Percentiles rank a stretch among this genome's conserved stretches.
Conservation (phyloP, 2,888 invertebrate genomes). For the Drosophila neotestacea region DNA sequence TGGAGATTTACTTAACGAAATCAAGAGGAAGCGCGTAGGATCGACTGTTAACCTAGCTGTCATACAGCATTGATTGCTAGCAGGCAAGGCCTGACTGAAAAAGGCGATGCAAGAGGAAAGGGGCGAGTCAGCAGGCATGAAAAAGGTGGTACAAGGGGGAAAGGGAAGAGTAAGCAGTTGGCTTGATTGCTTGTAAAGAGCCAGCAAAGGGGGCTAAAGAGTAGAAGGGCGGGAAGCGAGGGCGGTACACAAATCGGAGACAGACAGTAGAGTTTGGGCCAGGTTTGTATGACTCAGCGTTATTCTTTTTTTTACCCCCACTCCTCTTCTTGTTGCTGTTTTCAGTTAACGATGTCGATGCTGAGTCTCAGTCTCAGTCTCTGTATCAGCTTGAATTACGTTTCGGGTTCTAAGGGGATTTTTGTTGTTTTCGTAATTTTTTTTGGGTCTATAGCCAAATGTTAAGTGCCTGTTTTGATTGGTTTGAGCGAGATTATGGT, state of each 20-base stretch:
- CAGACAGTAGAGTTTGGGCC: constrained; percentile 29
- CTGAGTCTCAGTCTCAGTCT: background rate
- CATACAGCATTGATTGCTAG: constrained; percentile 78
- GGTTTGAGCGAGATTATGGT: constrained; percentile 63
- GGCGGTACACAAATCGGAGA: constrained; percentile 40
- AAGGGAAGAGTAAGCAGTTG: constrained; percentile 22
- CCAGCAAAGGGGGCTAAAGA: background rate
- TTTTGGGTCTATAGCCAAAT: constrained; percentile 57
- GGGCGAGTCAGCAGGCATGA: background rate
- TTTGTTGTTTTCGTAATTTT: constrained; percentile 17
- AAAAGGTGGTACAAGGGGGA: background rate
- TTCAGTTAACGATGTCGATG: constrained; percentile 38
- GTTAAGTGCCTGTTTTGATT: constrained; percentile 79
- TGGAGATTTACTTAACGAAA: constrained; percentile 81
- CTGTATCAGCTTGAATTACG: constrained; percentile 11
- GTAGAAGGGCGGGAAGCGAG: constrained; percentile 23
- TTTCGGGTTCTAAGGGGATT: constrained; percentile 21
- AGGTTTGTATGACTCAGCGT: constrained; percentile 54
- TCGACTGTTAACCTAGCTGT: constrained; percentile 79
- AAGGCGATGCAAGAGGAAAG: background rate
- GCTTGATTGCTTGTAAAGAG: constrained; percentile 59
- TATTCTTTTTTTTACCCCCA: constrained; percentile 19
- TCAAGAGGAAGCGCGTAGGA: constrained; percentile 81
- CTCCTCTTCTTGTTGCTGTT: constrained; percentile 12
- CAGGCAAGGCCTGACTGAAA: constrained; percentile 52